A percentile compares a stretch with the other conserved stretches of the same genome.
These are phyloP conservation scores for Tragulus kanchil DNA, from an alignment of 2,113 vertebrate genomes.

Conservation along the genomic window DNA sequence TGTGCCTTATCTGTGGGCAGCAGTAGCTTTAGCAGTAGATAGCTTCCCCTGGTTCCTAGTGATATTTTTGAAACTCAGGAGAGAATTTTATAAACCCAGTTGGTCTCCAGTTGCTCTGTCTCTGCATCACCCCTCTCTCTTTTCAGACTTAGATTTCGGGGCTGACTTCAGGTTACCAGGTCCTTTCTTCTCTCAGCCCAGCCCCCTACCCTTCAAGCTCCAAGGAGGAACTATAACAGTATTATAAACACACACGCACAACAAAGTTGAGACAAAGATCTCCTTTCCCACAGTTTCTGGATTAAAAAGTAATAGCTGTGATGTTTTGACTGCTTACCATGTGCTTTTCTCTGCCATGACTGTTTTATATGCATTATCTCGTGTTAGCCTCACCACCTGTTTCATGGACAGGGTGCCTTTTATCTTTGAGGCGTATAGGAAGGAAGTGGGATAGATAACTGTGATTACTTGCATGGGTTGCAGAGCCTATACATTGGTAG, in stretches of 20 bases:
- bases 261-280: not conserved
- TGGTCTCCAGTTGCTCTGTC: not conserved
- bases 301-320: not conserved
- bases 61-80: not conserved
- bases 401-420: not conserved
- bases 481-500: not conserved
- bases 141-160: not conserved
- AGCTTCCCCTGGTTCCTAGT: not conserved
- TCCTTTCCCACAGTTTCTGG: fast-evolving
- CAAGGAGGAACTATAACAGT: not conserved
- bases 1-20: not conserved
- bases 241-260: not conserved
- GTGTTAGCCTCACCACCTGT: not conserved
- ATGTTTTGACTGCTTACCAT: not conserved
- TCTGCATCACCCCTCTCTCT: not conserved
- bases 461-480: not conserved
- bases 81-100: not conserved
- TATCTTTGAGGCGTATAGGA: not conserved
- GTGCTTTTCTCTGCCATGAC: not conserved
- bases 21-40: not conserved
- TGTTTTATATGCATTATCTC: not conserved
- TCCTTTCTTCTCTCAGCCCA: not conserved
- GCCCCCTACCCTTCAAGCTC: not conserved
- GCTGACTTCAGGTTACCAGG: not conserved
- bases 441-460: not conserved